These are phyloP conservation scores for Paramormyrops kingsleyae DNA, from an alignment of 2,113 vertebrate species.

Conservation along the genomic window DNA sequence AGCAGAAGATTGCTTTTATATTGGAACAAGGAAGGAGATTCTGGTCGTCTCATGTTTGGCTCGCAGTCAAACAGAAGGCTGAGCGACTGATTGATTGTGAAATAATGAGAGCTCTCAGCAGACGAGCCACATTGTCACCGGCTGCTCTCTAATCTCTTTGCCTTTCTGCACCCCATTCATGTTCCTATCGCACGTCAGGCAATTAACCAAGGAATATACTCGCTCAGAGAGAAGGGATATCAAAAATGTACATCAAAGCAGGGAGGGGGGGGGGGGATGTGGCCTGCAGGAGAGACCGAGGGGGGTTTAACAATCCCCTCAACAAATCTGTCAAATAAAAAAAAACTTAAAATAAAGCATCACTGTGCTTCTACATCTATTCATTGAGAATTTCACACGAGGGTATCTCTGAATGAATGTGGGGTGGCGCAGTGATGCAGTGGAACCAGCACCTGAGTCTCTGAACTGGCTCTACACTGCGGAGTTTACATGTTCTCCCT, in stretches of 20 bases:
- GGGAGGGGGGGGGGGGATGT: background rate
- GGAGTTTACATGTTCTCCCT: background rate
- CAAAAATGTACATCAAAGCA: background rate
- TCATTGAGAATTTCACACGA: background rate
- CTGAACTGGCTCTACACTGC: background rate
- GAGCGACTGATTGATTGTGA: conserved; percentile 44
- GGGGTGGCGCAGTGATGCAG: background rate
- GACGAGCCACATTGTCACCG: background rate
- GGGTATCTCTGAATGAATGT: background rate
- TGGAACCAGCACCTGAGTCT: background rate
- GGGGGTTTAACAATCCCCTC: background rate
- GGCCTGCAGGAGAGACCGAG: background rate
- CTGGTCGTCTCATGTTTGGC: background rate
- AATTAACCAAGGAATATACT: background rate
- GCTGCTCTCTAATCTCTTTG: background rate
- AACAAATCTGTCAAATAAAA: background rate
- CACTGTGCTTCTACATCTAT: background rate
- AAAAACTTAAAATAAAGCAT: background rate
- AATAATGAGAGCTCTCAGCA: conserved; percentile 44
- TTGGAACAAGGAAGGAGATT: background rate
- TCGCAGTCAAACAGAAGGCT: background rate
- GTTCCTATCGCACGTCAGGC: background rate
- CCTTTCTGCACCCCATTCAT: background rate
- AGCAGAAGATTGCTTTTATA: background rate
- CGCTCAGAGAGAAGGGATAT: background rate